Evolutionary conservation across 1,140 invertebrate genomes (phyloP), one percentile per base, ranked within the genome.

Genomic region (Drosophila azteca): DNA sequence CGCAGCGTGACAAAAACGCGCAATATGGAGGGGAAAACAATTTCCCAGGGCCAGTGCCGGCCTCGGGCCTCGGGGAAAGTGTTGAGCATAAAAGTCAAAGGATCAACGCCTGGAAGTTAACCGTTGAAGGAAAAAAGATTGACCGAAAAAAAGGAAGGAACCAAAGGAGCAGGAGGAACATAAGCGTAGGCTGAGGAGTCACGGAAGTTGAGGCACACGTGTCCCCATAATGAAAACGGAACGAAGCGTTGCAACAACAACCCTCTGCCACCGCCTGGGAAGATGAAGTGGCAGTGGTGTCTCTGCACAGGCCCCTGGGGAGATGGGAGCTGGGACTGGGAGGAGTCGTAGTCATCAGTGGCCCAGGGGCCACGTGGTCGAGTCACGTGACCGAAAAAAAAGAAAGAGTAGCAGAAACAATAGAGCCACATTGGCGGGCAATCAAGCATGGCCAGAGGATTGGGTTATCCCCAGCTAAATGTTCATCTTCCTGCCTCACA

Each of bases 31-130:
- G 54, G 17, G 55, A 68, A 73, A 85, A 87, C 75, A 79, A 77
- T 88, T 88, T 88, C 83, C 84, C 83, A 83, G 83, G 17, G 17
- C 17, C 17, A n/a, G n/a, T n/a, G n/a, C 17, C 0, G 17, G 75
- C 74, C 55, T 35, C 59, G 57, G 41, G 60, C 75, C 55, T 39
- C 63, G 57, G 45, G 60, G 66, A 83, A 83, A 88, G 82, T 87
- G 82, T 87, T 87, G 82, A 88, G 79, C 72, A 72, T 59, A 64
- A 83, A 84, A 88, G 83, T 88, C 83, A 88, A 88, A 88, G 83
- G 83, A 88, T 88, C 83, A 83, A 88, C 83, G 79, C 83, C 79
- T 77, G 79, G 44, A 73, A 88, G 74, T 84, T 79, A 83, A 83
- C 73, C 55, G 65, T 69, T 44, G 49, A 53, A 75, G 20, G 7